A percentile compares a stretch with the other conserved stretches of the same genome.
phyloP scores from a whole-genome alignment of 2,113 vertebrate genomes.

The Otocyon megalotis region DNA sequence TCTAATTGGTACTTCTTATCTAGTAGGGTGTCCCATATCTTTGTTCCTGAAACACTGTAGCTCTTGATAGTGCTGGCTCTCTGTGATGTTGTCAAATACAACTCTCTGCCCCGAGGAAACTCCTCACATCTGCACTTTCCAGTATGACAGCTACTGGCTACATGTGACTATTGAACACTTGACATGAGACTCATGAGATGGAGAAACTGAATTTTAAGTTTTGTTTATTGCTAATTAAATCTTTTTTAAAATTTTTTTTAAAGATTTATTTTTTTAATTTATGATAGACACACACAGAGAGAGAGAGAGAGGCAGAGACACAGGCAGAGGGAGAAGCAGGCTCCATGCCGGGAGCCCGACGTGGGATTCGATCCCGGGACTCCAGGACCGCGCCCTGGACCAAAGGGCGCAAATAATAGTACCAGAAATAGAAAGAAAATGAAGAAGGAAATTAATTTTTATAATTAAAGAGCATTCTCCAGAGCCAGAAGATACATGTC shows the following conservation, averaged over 20 bases:
- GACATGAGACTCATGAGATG: not conserved
- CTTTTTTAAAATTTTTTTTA: not conserved
- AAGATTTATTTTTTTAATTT: too few relatives aligned
- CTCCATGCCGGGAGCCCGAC: too few relatives aligned
- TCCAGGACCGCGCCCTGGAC: too few relatives aligned
- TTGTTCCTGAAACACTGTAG: not conserved
- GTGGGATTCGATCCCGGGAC: too few relatives aligned
- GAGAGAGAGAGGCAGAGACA: too few relatives aligned
- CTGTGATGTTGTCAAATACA: not conserved
- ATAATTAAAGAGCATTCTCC: not conserved
- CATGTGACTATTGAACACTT: not conserved
- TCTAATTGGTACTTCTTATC: not conserved
- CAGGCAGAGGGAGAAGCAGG: too few relatives aligned
- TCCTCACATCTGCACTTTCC: not conserved
- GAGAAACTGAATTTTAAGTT: not conserved
- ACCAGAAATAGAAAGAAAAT: not conserved
- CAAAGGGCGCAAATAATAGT: not conserved
- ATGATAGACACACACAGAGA: too few relatives aligned
- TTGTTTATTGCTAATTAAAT: not conserved
- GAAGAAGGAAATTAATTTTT: not conserved
- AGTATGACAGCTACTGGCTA: not conserved
- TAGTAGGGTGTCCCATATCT: not conserved
- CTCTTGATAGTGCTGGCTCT: not conserved
- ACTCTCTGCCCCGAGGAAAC: not conserved
- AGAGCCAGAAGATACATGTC: not conserved